Evolutionary conservation across 2,888 invertebrate species (phyloP), one percentile per base, ranked within the genome.

Genomic region (Xylophagus ater): DNA sequence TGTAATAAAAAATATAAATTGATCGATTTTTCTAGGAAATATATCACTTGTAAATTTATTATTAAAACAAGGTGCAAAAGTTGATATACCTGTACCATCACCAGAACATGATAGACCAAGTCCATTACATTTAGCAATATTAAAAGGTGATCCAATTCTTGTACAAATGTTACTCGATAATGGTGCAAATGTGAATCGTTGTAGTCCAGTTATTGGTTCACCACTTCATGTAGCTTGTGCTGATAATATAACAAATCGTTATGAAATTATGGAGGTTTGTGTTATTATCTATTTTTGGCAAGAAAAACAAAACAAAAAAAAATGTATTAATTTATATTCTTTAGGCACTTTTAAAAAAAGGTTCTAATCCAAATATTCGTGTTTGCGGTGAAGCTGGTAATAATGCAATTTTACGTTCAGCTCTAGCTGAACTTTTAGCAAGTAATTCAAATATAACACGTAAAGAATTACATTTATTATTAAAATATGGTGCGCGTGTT

Each of bases 221-320:
- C 81, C 86, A 0, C 69, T 87, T 4, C 87, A 87, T 57, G 85
- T 86, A 9, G 86, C 83, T 3, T 83, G 82, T 58, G 81, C 84
- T 1, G 85, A 85, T 54, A 80, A 78, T 53, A 81, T 85, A 37
- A 67, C 74, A 1, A 81, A 84, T 52, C 71, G 81, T 47, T 62
- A 72, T 51, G 71, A 74, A 62, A 74, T 76, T 12, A 65, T 76
- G 15, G 62, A 67, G 55, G 71, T 71, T 10, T 12, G n/a, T 28
- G 12, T 20, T 3, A 18, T 19, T 7, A 4, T 30, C 15, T 35
- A 21, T 15, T 17, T n/a, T n/a, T n/a, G n/a, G n/a, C n/a, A n/a
- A n/a, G n/a, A n/a, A n/a, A n/a, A n/a, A n/a, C n/a, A n/a, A n/a
- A n/a, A n/a, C 28, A 26, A 30, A 19, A 21, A 9, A 21, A 18